phyloP scores from a whole-genome alignment of 2,113 vertebrate genomes.

The Rhombomys opimus region DNA sequence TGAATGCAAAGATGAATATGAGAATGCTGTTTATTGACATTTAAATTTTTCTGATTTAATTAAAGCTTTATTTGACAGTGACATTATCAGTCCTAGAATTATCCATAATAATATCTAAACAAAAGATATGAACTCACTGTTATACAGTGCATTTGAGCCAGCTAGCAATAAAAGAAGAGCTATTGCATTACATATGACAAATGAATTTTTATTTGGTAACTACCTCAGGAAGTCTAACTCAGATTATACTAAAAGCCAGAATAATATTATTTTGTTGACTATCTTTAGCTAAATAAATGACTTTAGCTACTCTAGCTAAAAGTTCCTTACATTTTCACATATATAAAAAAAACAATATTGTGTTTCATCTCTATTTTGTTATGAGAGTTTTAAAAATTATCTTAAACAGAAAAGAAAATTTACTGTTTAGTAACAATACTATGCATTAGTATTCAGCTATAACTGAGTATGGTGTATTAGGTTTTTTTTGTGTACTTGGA shows the following conservation, averaged over 20 bases:
- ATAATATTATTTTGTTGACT: slow-evolving; percentile 34
- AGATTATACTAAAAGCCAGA: slow-evolving; percentile 47
- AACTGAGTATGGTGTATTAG: neutral
- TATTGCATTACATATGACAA: slow-evolving; percentile 59
- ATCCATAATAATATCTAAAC: slow-evolving; percentile 72
- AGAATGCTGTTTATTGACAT: slow-evolving; percentile 44
- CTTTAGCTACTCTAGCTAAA: neutral
- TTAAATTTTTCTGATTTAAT: slow-evolving; percentile 73
- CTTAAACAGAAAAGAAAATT: neutral
- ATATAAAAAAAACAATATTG: neutral
- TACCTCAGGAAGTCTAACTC: slow-evolving; percentile 63
- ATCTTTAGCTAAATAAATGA: neutral
- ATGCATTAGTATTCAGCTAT: slow-evolving; percentile 5
- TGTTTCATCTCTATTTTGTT: slow-evolving; percentile 17
- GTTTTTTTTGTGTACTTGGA: neutral
- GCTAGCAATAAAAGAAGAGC: slow-evolving; percentile 55
- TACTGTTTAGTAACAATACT: neutral
- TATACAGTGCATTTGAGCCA: slow-evolving; percentile 59
- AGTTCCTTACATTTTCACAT: neutral
- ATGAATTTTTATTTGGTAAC: slow-evolving; percentile 72
- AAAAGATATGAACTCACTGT: slow-evolving; percentile 59
- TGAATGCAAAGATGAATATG: slow-evolving; percentile 31
- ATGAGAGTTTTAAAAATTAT: slow-evolving; percentile 39
- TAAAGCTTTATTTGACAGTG: slow-evolving; percentile 72
- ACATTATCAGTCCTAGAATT: slow-evolving; percentile 75